Conservation (phyloP, 2,888 invertebrate genomes). For the Pomacea canaliculata region DNA sequence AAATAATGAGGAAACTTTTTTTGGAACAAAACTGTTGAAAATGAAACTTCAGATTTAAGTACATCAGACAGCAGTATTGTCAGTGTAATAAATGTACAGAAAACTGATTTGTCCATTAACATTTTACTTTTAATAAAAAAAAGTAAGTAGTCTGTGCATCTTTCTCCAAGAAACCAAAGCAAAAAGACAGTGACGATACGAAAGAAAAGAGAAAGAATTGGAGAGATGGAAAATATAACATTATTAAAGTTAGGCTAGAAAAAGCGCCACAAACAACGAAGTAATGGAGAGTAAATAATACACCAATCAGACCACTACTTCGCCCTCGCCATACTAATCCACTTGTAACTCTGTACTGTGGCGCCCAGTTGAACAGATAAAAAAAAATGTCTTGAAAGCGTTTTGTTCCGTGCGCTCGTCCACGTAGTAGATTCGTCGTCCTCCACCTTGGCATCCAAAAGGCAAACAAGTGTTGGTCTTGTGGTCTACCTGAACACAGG, state of each 20-base stretch:
- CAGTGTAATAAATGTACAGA: no score
- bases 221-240: neutral
- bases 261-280: no score
- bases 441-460: constrained; percentile 37
- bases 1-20: no score
- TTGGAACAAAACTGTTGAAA: no score
- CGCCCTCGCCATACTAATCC: constrained; percentile 39
- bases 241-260: neutral
- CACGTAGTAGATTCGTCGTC: constrained; percentile 29
- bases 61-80: no score
- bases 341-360: constrained; percentile 43
- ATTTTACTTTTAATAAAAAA: no score
- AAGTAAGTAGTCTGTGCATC: no score
- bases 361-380: constrained; percentile 49
- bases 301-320: neutral
- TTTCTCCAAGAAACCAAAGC: no score
- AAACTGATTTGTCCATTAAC: no score
- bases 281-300: no score
- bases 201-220: neutral
- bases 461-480: constrained; percentile 40
- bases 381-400: constrained; percentile 36
- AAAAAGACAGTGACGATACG: no score
- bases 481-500: constrained; percentile 29
- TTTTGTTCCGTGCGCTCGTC: constrained; percentile 21
- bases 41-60: no score